These are phyloP conservation scores for Cosmia trapezina DNA, from an alignment of 2,888 invertebrate species.

Conservation along the genomic window DNA sequence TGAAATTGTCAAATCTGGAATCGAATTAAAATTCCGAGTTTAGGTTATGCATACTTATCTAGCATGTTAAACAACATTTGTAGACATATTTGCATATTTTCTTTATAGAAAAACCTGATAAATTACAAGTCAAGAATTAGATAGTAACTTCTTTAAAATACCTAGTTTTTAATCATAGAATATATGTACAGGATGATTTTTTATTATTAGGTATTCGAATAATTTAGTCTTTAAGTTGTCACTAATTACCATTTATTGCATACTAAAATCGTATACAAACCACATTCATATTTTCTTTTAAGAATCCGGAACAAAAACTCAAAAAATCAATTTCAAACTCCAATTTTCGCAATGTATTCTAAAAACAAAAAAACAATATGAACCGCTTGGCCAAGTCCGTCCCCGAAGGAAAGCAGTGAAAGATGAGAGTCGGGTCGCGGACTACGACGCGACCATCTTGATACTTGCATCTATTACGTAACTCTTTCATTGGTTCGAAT, in stretches of 20 bases:
- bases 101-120: background rate
- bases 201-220: background rate
- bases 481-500: constrained; percentile 43
- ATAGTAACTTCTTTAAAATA: background rate
- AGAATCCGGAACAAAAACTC: background rate
- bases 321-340: background rate
- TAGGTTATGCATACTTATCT: background rate
- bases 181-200: background rate
- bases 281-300: background rate
- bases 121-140: background rate
- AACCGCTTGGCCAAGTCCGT: constrained; percentile 69
- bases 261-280: background rate
- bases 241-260: background rate
- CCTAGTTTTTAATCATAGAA: background rate
- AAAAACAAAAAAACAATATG: constrained; percentile 26
- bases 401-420: constrained; percentile 87
- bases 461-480: constrained; percentile 75
- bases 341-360: constrained; percentile 3
- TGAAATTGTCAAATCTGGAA: too few relatives aligned
- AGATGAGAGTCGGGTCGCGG: constrained; percentile 86
- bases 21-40: too few relatives aligned
- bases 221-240: background rate
- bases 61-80: background rate
- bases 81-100: background rate
- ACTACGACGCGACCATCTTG: constrained; percentile 76